Conservation (phyloP, 2,888 invertebrate genomes). For the Caenorhabditis wallacei region DNA sequence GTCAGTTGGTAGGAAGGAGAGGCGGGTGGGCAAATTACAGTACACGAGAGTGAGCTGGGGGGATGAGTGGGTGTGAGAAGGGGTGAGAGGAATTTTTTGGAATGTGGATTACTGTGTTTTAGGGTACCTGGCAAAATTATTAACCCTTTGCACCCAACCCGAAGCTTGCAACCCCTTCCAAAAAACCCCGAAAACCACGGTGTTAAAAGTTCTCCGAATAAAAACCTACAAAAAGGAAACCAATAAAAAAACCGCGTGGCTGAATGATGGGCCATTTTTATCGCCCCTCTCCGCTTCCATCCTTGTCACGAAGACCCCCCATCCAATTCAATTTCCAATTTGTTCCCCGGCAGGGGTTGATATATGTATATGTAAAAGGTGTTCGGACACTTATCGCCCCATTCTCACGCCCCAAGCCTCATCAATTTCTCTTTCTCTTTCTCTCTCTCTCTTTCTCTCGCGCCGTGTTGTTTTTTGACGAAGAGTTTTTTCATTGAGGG, state of each 20-base stretch:
- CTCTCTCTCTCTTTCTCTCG: background rate
- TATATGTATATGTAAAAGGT: constrained; percentile 32
- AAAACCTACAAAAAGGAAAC: constrained; percentile 12
- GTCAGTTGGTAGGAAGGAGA: constrained; percentile 11
- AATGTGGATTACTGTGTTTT: too few relatives aligned
- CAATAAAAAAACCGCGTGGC: constrained; percentile 10
- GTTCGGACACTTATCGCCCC: constrained; percentile 35
- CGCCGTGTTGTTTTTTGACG: background rate
- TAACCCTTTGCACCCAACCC: too few relatives aligned
- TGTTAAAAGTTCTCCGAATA: background rate
- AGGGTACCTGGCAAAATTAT: too few relatives aligned
- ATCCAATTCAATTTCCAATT: constrained; percentile 23
- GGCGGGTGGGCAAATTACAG: constrained; percentile 12
- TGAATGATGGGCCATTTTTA: constrained; percentile 39
- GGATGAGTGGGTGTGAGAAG: background rate
- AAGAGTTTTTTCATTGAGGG: constrained; percentile 25
- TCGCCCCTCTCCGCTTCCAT: constrained; percentile 22
- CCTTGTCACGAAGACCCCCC: constrained; percentile 21
- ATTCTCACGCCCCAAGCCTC: constrained; percentile 59
- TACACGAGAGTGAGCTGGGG: background rate
- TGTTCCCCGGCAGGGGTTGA: constrained; percentile 36
- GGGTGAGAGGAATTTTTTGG: background rate
- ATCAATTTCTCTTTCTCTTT: constrained; percentile 35
- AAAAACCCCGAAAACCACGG: background rate
- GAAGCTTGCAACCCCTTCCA: too few relatives aligned